These are phyloP conservation scores for Brachystomella parvula DNA, from an alignment of 1,140 invertebrate genomes.

Conservation along the genomic window DNA sequence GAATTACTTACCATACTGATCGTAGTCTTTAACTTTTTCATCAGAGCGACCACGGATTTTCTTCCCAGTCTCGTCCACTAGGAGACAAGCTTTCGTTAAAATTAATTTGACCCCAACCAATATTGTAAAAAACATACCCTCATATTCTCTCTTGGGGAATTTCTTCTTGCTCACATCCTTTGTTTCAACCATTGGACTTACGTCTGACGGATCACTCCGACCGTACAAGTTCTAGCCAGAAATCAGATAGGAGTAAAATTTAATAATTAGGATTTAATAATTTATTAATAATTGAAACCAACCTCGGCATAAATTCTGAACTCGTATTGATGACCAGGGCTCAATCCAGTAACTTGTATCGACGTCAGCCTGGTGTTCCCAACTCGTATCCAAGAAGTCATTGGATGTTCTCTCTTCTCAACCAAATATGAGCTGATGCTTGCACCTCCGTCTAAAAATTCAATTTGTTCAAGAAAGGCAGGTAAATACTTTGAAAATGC, in stretches of 20 bases:
- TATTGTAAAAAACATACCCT: conserved; percentile 46
- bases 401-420: conserved; percentile 85
- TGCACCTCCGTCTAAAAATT: conserved; percentile 87
- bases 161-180: conserved; percentile 73
- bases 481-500: too few relatives aligned
- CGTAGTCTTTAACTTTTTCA: conserved; percentile 86
- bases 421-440: conserved; percentile 91
- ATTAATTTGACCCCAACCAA: too few relatives aligned
- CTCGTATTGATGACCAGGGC: conserved; percentile 87
- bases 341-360: conserved; percentile 75
- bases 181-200: conserved; percentile 69
- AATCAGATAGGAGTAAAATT: conserved; percentile 46
- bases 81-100: conserved; percentile 26
- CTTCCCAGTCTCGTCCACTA: conserved; percentile 82
- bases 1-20: conserved; percentile 66
- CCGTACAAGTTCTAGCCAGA: conserved; percentile 81
- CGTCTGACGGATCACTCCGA: conserved; percentile 80
- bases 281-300: not conserved
- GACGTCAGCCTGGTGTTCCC: conserved; percentile 87
- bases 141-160: conserved; percentile 64
- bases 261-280: too few relatives aligned
- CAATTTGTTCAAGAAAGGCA: not conserved
- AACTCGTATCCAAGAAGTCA: conserved; percentile 89
- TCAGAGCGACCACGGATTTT: conserved; percentile 84
- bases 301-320: conserved; percentile 82